These are phyloP conservation scores for Anodontia alba DNA, from an alignment of 2,888 invertebrate species.

Conservation along the genomic window DNA sequence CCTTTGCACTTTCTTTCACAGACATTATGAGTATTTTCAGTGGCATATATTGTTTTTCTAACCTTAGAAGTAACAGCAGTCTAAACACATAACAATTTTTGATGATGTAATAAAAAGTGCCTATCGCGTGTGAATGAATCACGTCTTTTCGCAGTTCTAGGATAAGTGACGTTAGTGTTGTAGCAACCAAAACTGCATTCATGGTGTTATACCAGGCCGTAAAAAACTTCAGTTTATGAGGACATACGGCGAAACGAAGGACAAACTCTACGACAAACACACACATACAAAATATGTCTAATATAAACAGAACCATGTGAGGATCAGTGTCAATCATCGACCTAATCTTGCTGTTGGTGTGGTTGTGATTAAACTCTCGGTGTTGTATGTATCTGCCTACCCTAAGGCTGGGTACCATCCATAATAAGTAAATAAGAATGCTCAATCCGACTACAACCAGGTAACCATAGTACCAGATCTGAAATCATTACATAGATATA, in stretches of 20 bases:
- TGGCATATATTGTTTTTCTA: background rate
- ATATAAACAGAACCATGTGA: background rate
- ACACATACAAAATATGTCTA: background rate
- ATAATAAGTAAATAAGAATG: background rate
- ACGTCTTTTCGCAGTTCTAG: constrained; percentile 9
- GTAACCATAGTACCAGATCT: constrained; percentile 1
- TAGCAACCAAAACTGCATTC: background rate
- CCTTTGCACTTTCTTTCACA: background rate
- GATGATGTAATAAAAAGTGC: background rate
- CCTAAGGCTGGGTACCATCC: background rate
- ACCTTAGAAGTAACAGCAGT: background rate
- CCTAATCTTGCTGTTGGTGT: background rate
- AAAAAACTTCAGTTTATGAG: constrained; percentile 2
- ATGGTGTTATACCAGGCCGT: background rate
- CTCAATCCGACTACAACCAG: background rate
- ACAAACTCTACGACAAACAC: constrained; percentile 2
- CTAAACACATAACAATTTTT: background rate
- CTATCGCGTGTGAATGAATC: background rate
- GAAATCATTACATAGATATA: background rate
- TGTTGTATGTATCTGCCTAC: background rate
- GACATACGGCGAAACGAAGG: background rate
- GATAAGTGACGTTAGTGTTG: background rate
- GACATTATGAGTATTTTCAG: background rate
- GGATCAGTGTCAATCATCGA: constrained; percentile 8
- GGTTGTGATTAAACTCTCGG: background rate